Percentiles rank a stretch among this genome's conserved stretches.
Conservation (phyloP, 2,797 vertebrate genomes). For the Mergus octosetaceus region DNA sequence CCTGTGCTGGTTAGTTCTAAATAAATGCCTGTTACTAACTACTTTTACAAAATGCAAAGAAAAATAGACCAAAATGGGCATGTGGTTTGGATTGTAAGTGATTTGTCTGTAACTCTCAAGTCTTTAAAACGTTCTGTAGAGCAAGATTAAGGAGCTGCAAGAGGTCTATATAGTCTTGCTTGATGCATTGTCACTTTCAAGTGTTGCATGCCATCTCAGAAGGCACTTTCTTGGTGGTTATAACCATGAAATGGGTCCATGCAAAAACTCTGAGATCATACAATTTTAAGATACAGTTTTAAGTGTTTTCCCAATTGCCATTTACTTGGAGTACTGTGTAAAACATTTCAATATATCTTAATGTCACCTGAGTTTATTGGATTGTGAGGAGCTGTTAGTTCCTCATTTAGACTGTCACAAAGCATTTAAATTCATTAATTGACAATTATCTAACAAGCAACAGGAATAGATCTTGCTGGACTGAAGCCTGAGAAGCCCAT, state of each 20-base stretch:
- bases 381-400: constrained; percentile 42
- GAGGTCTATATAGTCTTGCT: background rate
- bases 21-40: background rate
- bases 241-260: background rate
- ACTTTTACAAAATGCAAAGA: background rate
- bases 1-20: background rate
- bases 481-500: constrained; percentile 26
- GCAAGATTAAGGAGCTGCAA: background rate
- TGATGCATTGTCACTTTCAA: background rate
- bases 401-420: constrained; percentile 12
- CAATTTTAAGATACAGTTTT: background rate
- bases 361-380: constrained; percentile 48
- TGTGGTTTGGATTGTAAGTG: background rate
- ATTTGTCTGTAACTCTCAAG: background rate
- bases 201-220: background rate
- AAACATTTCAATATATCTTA: constrained; percentile 1
- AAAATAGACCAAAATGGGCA: rapidly evolving
- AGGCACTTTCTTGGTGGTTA: background rate
- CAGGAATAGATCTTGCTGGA: background rate
- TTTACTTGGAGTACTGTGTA: background rate
- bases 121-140: background rate
- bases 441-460: constrained; percentile 28
- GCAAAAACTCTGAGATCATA: background rate
- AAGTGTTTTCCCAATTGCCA: background rate
- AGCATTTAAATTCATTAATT: constrained; percentile 3